Base-by-base conservation (phyloP, 2,888 invertebrate genomes). In the Stenichneumon culpator region DNA sequence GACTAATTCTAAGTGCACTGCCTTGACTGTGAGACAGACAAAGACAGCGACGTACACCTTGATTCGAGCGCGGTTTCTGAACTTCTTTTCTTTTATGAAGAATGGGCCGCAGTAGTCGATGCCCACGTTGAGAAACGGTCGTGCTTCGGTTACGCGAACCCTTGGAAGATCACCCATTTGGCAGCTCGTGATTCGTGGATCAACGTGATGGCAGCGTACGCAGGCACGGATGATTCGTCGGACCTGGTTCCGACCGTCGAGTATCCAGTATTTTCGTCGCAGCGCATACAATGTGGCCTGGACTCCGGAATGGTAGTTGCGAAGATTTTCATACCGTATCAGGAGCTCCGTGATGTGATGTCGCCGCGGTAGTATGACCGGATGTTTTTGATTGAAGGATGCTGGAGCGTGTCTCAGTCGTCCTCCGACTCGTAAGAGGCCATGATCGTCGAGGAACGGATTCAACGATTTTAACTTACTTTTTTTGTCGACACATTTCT, bases 71-170 rank as follows among this genome's bases (percentile, higher is more conserved):
- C 32, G 6, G 32, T 32, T 32, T 32, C 32, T 32, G 32, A 32
- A 6, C 32, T 32, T 32, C 32, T 32, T 32, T 4, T 32, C 6
- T 4, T 32, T 86, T 7, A 87, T 74, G 22, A 50, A 83, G n/a
- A 86, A 77, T 2, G 83, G 69, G 14, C 86, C 82, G 50, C 80
- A 84, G 47, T 77, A 86, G 22, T 85, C 83, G 1, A 81, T 14
- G 0, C 86, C 82, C 4, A 69, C 69, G 54, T 78, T 73, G 4
- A 47, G 25, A 50, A 83, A 82, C 6, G 74, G 82, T 14, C 77
- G 67, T 14, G 77, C 67, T 52, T 63, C 70, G 6, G 54, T 77
- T 6, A 82, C 47, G 2, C 78, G 73, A 44, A 19, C 47, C 0
- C 54, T 25, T 2, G 86, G 86, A n/a, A 86, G 28, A 67, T 86